A percentile compares a stretch with the other conserved stretches of the same genome.
Conservation (phyloP, 2,113 vertebrate species). For the Phoenicopterus ruber region DNA sequence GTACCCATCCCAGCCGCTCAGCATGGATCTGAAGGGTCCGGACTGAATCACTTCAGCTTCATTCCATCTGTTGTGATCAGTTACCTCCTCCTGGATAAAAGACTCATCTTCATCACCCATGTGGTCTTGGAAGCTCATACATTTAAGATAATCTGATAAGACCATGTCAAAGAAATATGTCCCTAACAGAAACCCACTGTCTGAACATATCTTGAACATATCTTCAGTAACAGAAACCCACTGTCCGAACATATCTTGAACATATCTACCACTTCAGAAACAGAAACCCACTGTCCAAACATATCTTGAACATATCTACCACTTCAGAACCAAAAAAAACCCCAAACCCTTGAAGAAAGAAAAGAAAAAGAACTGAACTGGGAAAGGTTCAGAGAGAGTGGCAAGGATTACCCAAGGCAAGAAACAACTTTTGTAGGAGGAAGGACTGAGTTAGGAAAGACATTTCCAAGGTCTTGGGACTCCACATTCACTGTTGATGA, state of each 20-base stretch:
- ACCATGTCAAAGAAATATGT: fast-evolving
- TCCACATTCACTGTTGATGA: neutral
- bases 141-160: neutral
- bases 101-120: neutral
- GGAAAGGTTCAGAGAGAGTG: neutral
- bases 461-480: neutral
- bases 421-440: neutral
- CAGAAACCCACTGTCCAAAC: neutral
- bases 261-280: no score
- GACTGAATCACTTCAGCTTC: neutral
- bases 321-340: neutral
- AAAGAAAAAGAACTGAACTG: neutral
- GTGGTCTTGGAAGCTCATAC: neutral
- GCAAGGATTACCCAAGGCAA: neutral
- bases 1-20: neutral
- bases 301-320: neutral
- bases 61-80: neutral
- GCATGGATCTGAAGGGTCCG: neutral
- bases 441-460: neutral
- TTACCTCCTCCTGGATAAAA: neutral
- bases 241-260: no score
- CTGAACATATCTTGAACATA: neutral
- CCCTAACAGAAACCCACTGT: neutral
- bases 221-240: neutral
- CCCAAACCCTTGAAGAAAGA: no score